These are phyloP conservation scores for Ectemnius continuus DNA, from an alignment of 2,888 invertebrate species.

Conservation along the genomic window DNA sequence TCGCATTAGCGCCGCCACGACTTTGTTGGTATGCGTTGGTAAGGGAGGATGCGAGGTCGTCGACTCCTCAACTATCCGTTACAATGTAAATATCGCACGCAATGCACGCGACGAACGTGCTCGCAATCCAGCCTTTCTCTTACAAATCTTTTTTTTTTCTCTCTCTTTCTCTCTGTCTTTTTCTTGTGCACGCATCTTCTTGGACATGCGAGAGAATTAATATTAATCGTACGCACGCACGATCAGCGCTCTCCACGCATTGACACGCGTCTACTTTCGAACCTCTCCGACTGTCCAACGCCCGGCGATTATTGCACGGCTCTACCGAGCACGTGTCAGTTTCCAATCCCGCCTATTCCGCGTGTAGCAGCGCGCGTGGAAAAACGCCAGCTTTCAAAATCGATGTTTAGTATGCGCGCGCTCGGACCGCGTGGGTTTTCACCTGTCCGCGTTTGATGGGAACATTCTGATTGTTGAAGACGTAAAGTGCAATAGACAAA, in stretches of 20 bases:
- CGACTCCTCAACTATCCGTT: constrained; percentile 63
- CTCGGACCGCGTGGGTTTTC: no score
- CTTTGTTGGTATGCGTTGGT: constrained; percentile 45
- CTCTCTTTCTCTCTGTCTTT: constrained; percentile 40
- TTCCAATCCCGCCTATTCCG: constrained; percentile 3
- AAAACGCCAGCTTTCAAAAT: constrained; percentile 6
- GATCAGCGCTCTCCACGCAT: not conserved
- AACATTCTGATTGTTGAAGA: no score
- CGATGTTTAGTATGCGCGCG: not conserved
- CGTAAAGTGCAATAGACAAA: no score
- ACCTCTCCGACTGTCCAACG: not conserved
- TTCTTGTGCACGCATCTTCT: constrained; percentile 39
- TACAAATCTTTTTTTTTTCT: no score
- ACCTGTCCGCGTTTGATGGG: no score
- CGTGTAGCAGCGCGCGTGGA: not conserved
- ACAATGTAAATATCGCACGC: constrained; percentile 57
- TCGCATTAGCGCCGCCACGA: constrained; percentile 63
- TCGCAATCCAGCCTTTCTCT: constrained; percentile 15
- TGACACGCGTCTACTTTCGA: constrained; percentile 3
- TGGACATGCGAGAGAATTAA: constrained; percentile 32
- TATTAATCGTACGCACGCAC: constrained; percentile 27
- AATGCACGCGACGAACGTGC: constrained; percentile 46
- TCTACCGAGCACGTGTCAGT: not conserved
- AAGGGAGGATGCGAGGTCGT: constrained; percentile 65
- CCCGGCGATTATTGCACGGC: not conserved